These are phyloP conservation scores for Trinectes maculatus DNA, from an alignment of 2,113 vertebrate genomes.

Conservation along the genomic window DNA sequence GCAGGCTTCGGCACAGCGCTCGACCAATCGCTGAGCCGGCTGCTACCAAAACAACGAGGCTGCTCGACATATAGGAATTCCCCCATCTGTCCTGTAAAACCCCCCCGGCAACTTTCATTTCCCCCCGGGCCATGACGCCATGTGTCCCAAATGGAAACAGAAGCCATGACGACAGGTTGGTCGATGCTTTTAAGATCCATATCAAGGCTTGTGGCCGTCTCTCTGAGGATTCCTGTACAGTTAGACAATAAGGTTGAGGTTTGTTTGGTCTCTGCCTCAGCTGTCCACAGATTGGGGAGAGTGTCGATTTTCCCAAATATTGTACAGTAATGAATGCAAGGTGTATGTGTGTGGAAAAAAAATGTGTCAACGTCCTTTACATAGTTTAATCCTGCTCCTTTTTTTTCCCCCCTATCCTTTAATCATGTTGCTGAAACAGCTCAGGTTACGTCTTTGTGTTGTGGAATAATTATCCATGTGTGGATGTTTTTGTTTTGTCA, in stretches of 20 bases:
- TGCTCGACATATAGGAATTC: slow-evolving; percentile 62
- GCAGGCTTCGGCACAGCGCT: slow-evolving; percentile 38
- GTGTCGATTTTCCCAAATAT: slow-evolving; percentile 43
- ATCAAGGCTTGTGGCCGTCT: slow-evolving; percentile 45
- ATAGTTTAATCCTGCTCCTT: too few relatives aligned
- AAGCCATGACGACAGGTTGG: slow-evolving; percentile 48
- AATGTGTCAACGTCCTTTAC: neutral
- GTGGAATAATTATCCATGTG: slow-evolving; percentile 3
- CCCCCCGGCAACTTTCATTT: slow-evolving; percentile 12
- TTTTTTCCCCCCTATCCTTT: too few relatives aligned
- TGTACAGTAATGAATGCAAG: neutral
- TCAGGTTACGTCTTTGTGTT: too few relatives aligned
- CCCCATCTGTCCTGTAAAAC: slow-evolving; percentile 60
- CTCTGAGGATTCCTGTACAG: slow-evolving; percentile 45
- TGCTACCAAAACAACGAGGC: slow-evolving; percentile 59
- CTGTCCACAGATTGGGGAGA: slow-evolving; percentile 56
- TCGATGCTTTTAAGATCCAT: slow-evolving; percentile 64
- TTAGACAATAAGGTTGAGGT: slow-evolving; percentile 43
- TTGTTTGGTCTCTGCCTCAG: slow-evolving; percentile 64
- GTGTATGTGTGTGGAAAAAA: slow-evolving; percentile 2
- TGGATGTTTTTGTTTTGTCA: neutral
- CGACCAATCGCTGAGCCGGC: slow-evolving; percentile 53
- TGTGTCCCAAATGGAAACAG: slow-evolving; percentile 63
- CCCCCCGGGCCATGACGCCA: slow-evolving; percentile 64
- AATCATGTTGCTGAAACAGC: too few relatives aligned